Conservation (phyloP, 2,888 invertebrate genomes). For the Villa cingulata region DNA sequence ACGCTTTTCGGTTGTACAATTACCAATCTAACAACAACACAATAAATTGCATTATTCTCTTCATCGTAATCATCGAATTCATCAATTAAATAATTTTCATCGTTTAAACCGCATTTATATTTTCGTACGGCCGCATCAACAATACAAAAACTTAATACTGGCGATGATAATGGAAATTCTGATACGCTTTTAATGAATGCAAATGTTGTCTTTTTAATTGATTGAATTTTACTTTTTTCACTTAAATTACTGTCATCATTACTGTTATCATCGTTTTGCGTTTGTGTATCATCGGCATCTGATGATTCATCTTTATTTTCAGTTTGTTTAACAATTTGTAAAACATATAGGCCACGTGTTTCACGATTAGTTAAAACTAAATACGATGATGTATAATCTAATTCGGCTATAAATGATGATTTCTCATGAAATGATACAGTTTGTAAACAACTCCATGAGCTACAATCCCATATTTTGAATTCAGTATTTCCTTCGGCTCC, state of each 20-base stretch:
- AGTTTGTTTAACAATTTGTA: slow-evolving; percentile 54
- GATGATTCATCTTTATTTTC: slow-evolving; percentile 19
- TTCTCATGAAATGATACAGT: slow-evolving; percentile 65
- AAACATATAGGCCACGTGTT: slow-evolving; percentile 68
- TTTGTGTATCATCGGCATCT: not conserved
- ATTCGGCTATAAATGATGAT: slow-evolving; percentile 45
- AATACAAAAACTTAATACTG: slow-evolving; percentile 80
- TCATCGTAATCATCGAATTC: slow-evolving; percentile 47
- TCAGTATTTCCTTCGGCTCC: slow-evolving; percentile 81
- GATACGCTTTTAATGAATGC: slow-evolving; percentile 63
- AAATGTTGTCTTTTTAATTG: not conserved
- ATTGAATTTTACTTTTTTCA: too few species aligned
- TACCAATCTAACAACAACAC: slow-evolving; percentile 47
- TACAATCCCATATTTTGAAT: slow-evolving; percentile 88
- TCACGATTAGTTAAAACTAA: slow-evolving; percentile 79
- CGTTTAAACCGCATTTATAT: slow-evolving; percentile 36
- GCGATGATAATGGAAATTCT: slow-evolving; percentile 75
- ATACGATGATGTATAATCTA: slow-evolving; percentile 77
- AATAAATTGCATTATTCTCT: slow-evolving; percentile 41
- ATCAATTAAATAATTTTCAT: slow-evolving; percentile 38
- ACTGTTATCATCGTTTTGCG: not conserved
- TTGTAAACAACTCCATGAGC: slow-evolving; percentile 89
- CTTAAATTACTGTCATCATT: not conserved
- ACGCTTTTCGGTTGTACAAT: slow-evolving; percentile 79
- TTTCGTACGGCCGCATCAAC: slow-evolving; percentile 55